Evolutionary conservation across 1,140 invertebrate species (phyloP).

Genomic region (Trichonephila inaurata): DNA sequence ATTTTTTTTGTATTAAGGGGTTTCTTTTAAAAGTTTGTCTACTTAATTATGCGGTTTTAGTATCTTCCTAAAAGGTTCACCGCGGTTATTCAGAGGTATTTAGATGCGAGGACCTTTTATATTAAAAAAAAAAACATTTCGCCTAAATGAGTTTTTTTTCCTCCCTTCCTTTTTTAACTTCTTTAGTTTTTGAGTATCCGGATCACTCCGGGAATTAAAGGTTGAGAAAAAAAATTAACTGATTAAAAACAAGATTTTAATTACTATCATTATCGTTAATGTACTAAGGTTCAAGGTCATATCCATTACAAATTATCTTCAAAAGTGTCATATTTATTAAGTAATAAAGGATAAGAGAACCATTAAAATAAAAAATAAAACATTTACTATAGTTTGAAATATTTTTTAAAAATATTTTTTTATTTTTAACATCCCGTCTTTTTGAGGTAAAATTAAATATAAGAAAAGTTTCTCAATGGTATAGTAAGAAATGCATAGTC

Average conservation of each 20-base stretch:
- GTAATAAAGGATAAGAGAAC: no score
- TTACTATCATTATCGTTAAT: not conserved
- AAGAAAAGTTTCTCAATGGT: no score
- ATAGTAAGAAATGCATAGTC: no score
- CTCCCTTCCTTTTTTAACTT: not conserved
- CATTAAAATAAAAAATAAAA: no score
- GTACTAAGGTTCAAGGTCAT: not conserved
- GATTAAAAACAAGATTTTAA: not conserved
- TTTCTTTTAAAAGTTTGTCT: not conserved
- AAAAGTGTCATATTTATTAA: no score
- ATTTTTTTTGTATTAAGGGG: not conserved
- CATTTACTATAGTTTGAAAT: no score
- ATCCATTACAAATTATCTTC: no score
- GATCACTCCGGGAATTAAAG: not conserved
- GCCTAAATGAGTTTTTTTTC: not conserved
- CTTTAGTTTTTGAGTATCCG: not conserved
- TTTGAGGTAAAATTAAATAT: no score
- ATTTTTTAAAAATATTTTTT: no score
- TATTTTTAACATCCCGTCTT: no score
- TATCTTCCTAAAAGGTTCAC: not conserved
- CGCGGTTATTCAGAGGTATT: not conserved
- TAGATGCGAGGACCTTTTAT: not conserved
- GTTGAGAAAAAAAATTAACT: not conserved
- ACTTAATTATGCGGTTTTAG: conserved; percentile 40
- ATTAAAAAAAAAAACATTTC: not conserved